These are phyloP conservation scores for Phaethon lepturus DNA, from an alignment of 2,113 vertebrate species.

Conservation along the genomic window DNA sequence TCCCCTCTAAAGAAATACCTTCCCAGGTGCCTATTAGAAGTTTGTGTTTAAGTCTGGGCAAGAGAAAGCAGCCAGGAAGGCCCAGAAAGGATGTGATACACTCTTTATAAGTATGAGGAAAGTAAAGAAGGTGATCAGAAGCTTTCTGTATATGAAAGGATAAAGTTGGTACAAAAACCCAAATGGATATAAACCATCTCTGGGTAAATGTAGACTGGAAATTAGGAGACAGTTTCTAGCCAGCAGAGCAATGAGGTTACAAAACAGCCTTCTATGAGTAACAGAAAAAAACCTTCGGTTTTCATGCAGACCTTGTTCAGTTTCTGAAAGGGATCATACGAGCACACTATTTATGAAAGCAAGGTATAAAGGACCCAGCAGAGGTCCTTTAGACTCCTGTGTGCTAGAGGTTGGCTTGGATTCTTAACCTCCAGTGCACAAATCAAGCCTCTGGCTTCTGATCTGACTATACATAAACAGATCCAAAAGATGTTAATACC, in stretches of 20 bases:
- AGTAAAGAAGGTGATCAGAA: not conserved
- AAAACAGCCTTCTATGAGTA: not conserved
- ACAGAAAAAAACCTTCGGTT: not conserved
- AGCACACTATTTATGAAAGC: not conserved
- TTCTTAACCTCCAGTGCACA: not conserved
- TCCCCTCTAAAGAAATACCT: not conserved
- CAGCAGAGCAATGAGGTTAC: not conserved
- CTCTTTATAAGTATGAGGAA: not conserved
- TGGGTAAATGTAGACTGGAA: not conserved
- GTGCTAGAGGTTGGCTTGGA: not conserved
- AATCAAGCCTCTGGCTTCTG: not conserved
- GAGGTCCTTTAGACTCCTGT: not conserved
- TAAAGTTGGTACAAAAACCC: fast-evolving
- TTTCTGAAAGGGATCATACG: not conserved
- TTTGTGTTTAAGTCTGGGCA: not conserved
- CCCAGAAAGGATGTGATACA: not conserved
- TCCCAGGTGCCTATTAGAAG: not conserved
- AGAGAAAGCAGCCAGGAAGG: not conserved
- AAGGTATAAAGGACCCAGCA: not conserved
- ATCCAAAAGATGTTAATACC: not conserved
- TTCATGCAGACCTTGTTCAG: not conserved
- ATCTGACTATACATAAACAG: not conserved
- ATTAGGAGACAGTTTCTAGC: not conserved
- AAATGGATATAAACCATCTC: not conserved
- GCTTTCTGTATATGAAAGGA: not conserved